phyloP scores from a whole-genome alignment of 2,113 vertebrate genomes.

The Apteryx mantelli region DNA sequence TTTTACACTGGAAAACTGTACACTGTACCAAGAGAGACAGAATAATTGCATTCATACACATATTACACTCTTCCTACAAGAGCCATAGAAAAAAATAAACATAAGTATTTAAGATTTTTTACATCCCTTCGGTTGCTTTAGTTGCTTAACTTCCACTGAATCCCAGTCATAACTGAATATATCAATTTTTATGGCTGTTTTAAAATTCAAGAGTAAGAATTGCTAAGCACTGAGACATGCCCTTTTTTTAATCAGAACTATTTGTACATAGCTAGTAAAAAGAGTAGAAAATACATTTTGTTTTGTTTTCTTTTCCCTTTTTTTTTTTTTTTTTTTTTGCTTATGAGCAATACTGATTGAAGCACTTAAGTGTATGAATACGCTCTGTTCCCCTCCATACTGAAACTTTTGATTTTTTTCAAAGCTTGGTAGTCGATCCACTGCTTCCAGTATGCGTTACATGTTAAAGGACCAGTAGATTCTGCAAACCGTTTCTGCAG shows the following conservation, averaged over 20 bases:
- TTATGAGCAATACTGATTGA: neutral
- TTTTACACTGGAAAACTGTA: neutral
- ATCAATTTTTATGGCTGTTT: neutral
- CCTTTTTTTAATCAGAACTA: neutral
- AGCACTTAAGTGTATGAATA: neutral
- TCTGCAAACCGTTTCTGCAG: neutral
- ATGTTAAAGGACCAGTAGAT: neutral
- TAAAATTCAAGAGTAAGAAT: neutral
- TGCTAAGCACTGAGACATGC: accelerated
- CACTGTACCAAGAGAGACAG: neutral
- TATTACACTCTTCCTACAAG: neutral
- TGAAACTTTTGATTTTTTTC: neutral
- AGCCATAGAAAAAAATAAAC: neutral
- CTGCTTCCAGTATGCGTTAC: neutral
- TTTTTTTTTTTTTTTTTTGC: no score
- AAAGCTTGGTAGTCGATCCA: neutral
- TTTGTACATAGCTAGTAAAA: neutral
- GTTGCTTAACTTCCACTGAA: neutral
- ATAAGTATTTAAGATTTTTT: neutral
- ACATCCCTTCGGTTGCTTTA: neutral
- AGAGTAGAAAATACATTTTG: neutral
- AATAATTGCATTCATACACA: neutral
- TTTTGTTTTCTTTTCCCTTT: neutral
- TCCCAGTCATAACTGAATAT: neutral
- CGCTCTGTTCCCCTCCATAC: neutral